phyloP scores from a whole-genome alignment of 2,113 vertebrate species.

The Bolborhynchus lineola region DNA sequence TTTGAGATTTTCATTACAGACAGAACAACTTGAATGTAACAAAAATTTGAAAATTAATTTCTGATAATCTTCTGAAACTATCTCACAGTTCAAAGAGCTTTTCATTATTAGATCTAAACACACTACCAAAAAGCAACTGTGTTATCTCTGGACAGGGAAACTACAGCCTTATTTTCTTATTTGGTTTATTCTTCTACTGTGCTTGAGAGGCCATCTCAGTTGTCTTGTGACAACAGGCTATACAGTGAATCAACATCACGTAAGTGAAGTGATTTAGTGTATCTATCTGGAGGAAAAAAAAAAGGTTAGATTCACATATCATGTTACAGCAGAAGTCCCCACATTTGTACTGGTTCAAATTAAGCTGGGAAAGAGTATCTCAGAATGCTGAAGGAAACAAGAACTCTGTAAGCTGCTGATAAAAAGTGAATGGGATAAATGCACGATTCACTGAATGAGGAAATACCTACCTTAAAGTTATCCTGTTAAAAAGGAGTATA shows the following conservation, averaged over 20 bases:
- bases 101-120: neutral
- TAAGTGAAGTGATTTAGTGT: neutral
- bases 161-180: neutral
- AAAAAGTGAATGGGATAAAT: neutral
- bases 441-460: neutral
- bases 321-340: neutral
- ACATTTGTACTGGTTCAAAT: neutral
- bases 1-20: neutral
- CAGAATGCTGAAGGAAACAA: neutral
- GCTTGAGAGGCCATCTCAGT: neutral
- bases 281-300: neutral
- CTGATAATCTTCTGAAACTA: neutral
- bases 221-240: neutral
- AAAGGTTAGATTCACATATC: neutral
- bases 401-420: neutral
- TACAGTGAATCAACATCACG: neutral
- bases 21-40: neutral
- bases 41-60: neutral
- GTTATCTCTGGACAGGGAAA: neutral
- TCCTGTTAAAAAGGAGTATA: neutral
- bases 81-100: neutral
- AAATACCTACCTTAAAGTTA: neutral
- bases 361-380: neutral
- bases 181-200: neutral
- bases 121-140: neutral